phyloP scores from a whole-genome alignment of 53 echinoderm and acorn worm genomes.

The Glandiceps talaboti region DNA sequence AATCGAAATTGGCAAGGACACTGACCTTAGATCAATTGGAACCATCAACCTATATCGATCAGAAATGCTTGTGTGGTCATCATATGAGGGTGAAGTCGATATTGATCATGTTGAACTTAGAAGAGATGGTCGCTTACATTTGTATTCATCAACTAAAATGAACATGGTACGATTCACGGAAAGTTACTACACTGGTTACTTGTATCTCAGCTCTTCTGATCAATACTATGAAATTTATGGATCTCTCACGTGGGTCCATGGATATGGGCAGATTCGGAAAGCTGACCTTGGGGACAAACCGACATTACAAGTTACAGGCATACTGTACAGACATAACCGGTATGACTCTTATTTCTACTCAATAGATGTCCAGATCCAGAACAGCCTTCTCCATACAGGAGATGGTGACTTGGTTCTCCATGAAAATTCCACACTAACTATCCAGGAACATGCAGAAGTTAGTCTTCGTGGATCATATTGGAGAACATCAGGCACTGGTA shows the following conservation, averaged over 20 bases:
- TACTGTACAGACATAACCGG: background rate
- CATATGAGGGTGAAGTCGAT: background rate
- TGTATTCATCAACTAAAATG: background rate
- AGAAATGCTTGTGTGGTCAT: background rate
- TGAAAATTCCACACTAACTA: background rate
- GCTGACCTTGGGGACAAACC: background rate
- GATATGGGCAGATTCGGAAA: background rate
- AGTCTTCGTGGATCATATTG: background rate
- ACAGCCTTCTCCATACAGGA: background rate
- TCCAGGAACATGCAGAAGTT: background rate
- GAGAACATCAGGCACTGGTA: background rate
- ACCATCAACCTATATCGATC: background rate
- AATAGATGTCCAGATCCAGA: background rate
- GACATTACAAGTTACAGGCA: background rate
- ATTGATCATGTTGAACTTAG: background rate
- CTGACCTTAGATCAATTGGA: background rate
- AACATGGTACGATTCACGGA: background rate
- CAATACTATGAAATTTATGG: background rate
- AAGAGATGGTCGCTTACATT: background rate
- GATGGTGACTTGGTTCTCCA: background rate
- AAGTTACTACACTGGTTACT: background rate
- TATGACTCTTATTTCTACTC: background rate
- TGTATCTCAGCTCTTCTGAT: background rate
- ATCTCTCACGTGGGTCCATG: background rate
- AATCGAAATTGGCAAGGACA: background rate